These are phyloP conservation scores for Amiota communis DNA, from an alignment of 2,888 invertebrate species.

Conservation along the genomic window DNA sequence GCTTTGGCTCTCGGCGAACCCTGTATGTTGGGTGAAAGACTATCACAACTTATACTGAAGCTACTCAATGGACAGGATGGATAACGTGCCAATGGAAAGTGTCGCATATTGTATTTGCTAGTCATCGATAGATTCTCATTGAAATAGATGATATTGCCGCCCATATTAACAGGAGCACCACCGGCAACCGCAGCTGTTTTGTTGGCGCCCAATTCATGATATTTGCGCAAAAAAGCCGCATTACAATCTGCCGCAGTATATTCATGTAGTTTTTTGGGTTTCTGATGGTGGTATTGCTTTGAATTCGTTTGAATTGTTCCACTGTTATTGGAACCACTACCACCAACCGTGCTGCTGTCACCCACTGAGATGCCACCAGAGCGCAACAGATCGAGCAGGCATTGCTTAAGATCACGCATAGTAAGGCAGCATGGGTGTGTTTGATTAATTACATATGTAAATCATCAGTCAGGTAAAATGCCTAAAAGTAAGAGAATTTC, in stretches of 20 bases:
- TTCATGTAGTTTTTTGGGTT: slow-evolving; percentile 70
- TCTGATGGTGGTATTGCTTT: slow-evolving; percentile 47
- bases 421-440: slow-evolving; percentile 19
- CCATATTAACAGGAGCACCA: slow-evolving; percentile 23
- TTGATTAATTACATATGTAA: too few species aligned
- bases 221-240: slow-evolving; percentile 69
- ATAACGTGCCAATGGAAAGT: slow-evolving; percentile 60
- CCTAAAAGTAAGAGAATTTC: too few species aligned
- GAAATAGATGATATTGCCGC: slow-evolving; percentile 70
- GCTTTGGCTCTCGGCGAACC: slow-evolving; percentile 42
- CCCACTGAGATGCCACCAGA: slow-evolving; percentile 60
- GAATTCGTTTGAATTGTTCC: slow-evolving; percentile 27
- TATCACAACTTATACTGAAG: slow-evolving; percentile 53
- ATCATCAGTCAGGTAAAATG: too few species aligned
- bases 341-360: slow-evolving; percentile 51
- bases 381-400: slow-evolving; percentile 70
- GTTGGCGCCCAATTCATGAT: slow-evolving; percentile 61
- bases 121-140: slow-evolving; percentile 73
- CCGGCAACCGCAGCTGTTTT: slow-evolving; percentile 24
- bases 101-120: slow-evolving; percentile 68
- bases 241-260: slow-evolving; percentile 69
- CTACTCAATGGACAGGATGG: slow-evolving; percentile 61
- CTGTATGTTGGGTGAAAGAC: slow-evolving; percentile 43
- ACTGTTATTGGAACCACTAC: slow-evolving; percentile 23
- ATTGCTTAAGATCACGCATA: slow-evolving; percentile 72